Conservation (phyloP, 2,113 vertebrate species). For the Rhadina sibilatrix region DNA sequence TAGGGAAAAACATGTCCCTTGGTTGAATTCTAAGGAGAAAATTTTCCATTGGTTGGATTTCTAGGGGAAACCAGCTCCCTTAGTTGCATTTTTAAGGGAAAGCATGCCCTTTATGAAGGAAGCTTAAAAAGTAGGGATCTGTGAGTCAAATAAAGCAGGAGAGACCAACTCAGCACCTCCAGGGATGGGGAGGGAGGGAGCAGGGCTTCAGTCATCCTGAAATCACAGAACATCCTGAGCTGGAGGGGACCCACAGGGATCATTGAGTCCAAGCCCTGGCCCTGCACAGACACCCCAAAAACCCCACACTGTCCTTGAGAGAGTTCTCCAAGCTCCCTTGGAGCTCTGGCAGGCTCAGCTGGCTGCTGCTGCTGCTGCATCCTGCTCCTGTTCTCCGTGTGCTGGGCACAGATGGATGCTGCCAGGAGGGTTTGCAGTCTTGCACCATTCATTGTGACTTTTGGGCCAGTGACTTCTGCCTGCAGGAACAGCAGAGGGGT, state of each 20-base stretch:
- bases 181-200: background rate
- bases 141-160: background rate
- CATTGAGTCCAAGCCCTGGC: background rate
- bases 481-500: background rate
- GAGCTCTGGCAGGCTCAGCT: background rate
- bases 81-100: background rate
- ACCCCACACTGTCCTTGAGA: background rate
- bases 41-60: background rate
- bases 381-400: rapidly evolving
- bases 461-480: background rate
- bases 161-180: background rate
- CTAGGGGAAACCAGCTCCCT: background rate
- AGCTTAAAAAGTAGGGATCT: background rate
- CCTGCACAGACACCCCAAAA: background rate
- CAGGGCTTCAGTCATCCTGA: background rate
- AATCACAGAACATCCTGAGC: background rate
- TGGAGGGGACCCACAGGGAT: background rate
- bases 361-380: background rate
- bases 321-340: rapidly evolving
- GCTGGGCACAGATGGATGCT: rapidly evolving
- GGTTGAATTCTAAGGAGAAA: background rate
- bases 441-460: rapidly evolving
- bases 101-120: background rate
- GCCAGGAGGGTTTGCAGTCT: background rate
- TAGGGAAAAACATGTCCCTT: background rate